phyloP scores from a whole-genome alignment of 2,888 invertebrate species.

The Heliconius ethilla region DNA sequence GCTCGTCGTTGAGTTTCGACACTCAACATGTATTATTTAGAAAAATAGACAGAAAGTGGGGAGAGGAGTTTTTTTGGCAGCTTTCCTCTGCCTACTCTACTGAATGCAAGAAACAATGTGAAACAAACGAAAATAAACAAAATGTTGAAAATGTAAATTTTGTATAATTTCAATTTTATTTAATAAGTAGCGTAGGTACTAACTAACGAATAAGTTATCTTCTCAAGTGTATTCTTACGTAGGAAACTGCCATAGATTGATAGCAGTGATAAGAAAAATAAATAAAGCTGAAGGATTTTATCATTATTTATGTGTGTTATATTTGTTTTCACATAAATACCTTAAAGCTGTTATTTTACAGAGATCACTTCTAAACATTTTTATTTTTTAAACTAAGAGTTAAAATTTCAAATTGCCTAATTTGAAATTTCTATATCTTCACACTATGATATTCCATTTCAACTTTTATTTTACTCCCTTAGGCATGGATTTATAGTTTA shows the following conservation, averaged over 20 bases:
- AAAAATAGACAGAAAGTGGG: background rate
- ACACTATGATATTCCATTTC: too few relatives aligned
- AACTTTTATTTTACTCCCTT: too few relatives aligned
- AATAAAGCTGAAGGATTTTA: conserved; percentile 7
- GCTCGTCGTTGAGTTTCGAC: background rate
- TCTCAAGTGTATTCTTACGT: background rate
- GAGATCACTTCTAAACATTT: background rate
- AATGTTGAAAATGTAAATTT: background rate
- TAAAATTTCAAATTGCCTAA: too few relatives aligned
- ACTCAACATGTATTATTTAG: background rate
- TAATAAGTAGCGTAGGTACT: background rate
- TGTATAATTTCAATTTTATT: background rate
- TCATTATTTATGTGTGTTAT: background rate
- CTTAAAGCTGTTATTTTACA: background rate
- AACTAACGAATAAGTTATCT: background rate
- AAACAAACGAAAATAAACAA: background rate
- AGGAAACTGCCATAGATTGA: conserved; percentile 6
- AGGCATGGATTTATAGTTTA: too few relatives aligned
- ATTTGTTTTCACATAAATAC: conserved; percentile 2
- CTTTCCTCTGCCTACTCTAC: background rate
- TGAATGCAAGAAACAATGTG: background rate
- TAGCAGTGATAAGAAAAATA: conserved; percentile 20
- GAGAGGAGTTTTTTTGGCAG: background rate
- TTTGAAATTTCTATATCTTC: too few relatives aligned
- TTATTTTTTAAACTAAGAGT: too few relatives aligned